A percentile compares a stretch with the other conserved stretches of the same genome.
These are phyloP conservation scores for Stomatorhinus walkeri DNA, from an alignment of 2,797 vertebrate species.

Conservation along the genomic window DNA sequence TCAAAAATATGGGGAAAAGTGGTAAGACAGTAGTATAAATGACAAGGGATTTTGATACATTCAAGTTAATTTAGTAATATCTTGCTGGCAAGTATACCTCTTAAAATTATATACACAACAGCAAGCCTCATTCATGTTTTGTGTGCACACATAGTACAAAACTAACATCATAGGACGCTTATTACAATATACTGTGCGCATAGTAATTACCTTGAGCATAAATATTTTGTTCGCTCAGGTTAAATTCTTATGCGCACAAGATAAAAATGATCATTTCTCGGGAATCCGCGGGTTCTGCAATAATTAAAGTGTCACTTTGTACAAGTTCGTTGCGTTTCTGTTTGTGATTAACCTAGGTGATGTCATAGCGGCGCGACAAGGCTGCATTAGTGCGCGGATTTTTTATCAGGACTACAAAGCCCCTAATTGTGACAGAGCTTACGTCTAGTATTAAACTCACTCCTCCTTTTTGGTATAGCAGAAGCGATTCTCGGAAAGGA, in stretches of 20 bases:
- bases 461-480: neutral
- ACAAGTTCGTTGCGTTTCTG: neutral
- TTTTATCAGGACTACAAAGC: neutral
- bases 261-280: neutral
- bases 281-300: neutral
- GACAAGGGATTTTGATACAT: neutral
- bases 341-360: neutral
- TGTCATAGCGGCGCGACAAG: neutral
- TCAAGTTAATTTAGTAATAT: neutral
- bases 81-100: neutral
- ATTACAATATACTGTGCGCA: neutral
- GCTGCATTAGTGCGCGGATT: neutral
- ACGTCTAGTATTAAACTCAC: neutral
- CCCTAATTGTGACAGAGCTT: neutral
- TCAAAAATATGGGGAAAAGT: neutral
- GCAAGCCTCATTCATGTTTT: neutral
- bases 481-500: neutral
- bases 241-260: neutral
- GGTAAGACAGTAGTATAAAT: neutral
- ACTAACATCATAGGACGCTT: neutral
- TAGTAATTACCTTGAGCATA: neutral
- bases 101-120: neutral
- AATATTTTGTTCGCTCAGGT: neutral
- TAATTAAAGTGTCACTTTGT: neutral
- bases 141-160: neutral